Base-by-base conservation (phyloP, 2,888 invertebrate species). In the Mystacides longicornis region DNA sequence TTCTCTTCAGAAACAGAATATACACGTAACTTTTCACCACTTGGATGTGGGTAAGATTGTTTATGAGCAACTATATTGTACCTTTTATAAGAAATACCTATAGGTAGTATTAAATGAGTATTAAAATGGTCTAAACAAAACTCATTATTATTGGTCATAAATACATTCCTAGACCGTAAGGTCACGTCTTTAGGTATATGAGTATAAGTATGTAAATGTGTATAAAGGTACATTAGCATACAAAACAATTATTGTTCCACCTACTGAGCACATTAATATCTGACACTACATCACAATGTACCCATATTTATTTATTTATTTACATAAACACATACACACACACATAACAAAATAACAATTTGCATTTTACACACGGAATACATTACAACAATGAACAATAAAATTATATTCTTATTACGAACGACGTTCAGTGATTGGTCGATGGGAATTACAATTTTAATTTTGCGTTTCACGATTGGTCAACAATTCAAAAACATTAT, bases 171-270 rank as follows among this genome's bases (percentile, higher is more conserved):
- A 27, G 5, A 27, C 11, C 27, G 11, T 27, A 11, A 7, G 27
- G 5, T 27, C 11, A 11, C 11, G 5, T 11, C 7, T 27, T 27
- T 27, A 11, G 5, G 11, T 27, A 27, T 27, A 11, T 27, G 11
- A 7, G 11, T 27, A 27, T 27, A 27, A 7, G 5, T 27, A 27
- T 5, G 27, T 27, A 27, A 27, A 11, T 27, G 11, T 27, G 11
- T 27, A 27, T 27, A 7, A 27, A 5, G 27, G 7, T 16, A 14
- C 37, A 37, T 37, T 37, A 37, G 37, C 37, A 37, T 37, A n/a
- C 37, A 37, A 37, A 37, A 37, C 37, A 37, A 37, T 37, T 37
- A 37, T 37, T n/a, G n/a, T n/a, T 37, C 37, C 37, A 37, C 37
- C 37, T 37, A 37, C 37, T 16, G 16, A 37, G 14, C 37, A n/a